phyloP scores from a whole-genome alignment of 2,113 vertebrate species.

The Seriola dumerili region DNA sequence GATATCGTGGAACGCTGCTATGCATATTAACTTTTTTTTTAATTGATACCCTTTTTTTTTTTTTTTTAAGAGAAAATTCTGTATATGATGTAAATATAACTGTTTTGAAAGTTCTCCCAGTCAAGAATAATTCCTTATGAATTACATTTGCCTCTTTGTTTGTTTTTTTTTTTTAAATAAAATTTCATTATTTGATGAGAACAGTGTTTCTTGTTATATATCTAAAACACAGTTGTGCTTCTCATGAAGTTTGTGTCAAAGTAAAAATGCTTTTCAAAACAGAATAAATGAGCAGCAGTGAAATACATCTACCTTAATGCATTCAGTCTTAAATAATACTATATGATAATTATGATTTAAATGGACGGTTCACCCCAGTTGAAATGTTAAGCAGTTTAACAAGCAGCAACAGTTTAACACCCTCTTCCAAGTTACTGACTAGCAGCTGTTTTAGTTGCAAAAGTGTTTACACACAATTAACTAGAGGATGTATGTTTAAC shows the following conservation, averaged over 20 bases:
- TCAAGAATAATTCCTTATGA: constrained; percentile 11
- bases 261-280: neutral
- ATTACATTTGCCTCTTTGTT: neutral
- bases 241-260: neutral
- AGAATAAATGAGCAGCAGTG: neutral
- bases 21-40: constrained; percentile 10
- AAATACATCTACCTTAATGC: neutral
- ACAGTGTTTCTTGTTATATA: neutral
- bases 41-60: neutral
- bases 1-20: constrained; percentile 4
- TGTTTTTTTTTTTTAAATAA: constrained; percentile 58
- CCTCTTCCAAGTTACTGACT: neutral
- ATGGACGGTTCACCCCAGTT: neutral
- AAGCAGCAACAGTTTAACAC: neutral
- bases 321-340: neutral
- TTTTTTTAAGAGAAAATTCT: constrained; percentile 16
- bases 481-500: neutral
- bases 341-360: neutral
- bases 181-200: constrained; percentile 29
- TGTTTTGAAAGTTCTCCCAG: constrained; percentile 16
- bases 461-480: neutral
- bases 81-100: constrained; percentile 74
- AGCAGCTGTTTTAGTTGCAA: neutral
- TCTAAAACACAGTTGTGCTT: neutral
- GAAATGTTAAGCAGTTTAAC: neutral